Base-by-base conservation (phyloP, 2,797 vertebrate genomes). In the Leucoraja ocellata region DNA sequence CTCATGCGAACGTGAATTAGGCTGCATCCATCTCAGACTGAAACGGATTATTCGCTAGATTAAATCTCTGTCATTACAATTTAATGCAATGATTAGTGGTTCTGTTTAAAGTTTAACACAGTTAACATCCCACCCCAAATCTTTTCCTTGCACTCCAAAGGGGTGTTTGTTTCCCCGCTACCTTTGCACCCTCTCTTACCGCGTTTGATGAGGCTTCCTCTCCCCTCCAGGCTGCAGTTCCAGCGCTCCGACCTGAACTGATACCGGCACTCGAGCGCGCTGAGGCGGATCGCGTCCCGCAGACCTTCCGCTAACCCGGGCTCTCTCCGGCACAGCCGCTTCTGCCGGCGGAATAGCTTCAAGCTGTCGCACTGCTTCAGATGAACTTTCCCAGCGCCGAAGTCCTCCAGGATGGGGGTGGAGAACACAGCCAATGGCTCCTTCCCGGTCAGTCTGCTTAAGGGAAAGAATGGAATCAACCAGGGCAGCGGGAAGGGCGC, bases 211-310 rank as follows among this genome's bases (percentile, higher is more conserved):
- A 99, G 97, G 93, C 98, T 98, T 0, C 96, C 98, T 16, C 98
- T 96, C 36, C 98, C 99, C 93, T 99, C 98, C 96, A 99, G 96
- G 93, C 98, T 99, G 96, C 99, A 99, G 96, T 99, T 99, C 99
- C 99, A 99, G 95, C 99, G 98, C 95, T 99, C 99, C 0, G 97
- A 98, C 93, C 97, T 97, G 94, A 99, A 98, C 95, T 99, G 99
- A 94, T 98, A 98, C 93, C 98, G 98, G 94, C 99, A 99, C 95
- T 99, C 99, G 2, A 98, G 94, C 91, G 98, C 95, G 76, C 99
- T 97, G 3, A 99, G 97, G 76, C 98, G 98, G 93, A 98, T 97
- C 0, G 98, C 98, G 3, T 99, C 99, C 39, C 97, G 96, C 94
- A 99, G 95, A 5, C 98, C 98, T 95, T 99, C 98, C 0, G 99